Base-by-base conservation (phyloP, 2,113 vertebrate species). In the Paradoxurus hermaphroditus region DNA sequence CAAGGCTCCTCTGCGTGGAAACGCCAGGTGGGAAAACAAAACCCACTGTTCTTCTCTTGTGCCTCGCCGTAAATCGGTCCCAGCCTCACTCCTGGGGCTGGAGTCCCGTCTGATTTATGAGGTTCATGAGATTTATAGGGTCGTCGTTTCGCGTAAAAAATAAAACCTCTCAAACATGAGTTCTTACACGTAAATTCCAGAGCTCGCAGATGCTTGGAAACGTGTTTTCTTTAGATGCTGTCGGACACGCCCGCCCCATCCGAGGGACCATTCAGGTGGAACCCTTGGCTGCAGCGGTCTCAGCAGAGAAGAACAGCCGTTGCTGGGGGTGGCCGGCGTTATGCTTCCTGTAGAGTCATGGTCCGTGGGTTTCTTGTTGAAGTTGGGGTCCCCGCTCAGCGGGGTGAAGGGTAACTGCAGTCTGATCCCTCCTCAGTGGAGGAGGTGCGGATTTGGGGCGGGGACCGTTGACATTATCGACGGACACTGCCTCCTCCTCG, bases 11-110 rank as follows among this genome's bases (percentile, higher is more conserved):
- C 46, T 34, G 86, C 1, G 11, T 91, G 86, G 86, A 86, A 86
- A 29, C 91, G 88, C 89, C 97, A 98, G 97, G 88, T 95, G 96
- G 95, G 95, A 89, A 96, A 97, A 93, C 94, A 96, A 96, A 98
- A 95, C 90, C 12, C 84, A 93, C 96, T 10, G 31, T 91, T 96
- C 67, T 34, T 75, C 95, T 95, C 90, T 84, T 36, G 0, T 31
- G 77, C 87, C 88, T 91, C 25, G 2, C 87, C 83, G 86, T 98
- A 98, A 97, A 98, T 97, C 8, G 91, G 84, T 29, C 59, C 88
- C 21, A 63, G 94, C 62, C 93, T 96, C 93, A 25, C 94, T 96
- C 92, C 63, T 19, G 94, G 72, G 98, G 81, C 95, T 62, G 27
- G 67, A 88, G 82, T 86, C 91, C 75, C 18, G 79, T 86, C 91